Conservation (phyloP, 2,113 vertebrate species). For the Forbesichthys agassizii region DNA sequence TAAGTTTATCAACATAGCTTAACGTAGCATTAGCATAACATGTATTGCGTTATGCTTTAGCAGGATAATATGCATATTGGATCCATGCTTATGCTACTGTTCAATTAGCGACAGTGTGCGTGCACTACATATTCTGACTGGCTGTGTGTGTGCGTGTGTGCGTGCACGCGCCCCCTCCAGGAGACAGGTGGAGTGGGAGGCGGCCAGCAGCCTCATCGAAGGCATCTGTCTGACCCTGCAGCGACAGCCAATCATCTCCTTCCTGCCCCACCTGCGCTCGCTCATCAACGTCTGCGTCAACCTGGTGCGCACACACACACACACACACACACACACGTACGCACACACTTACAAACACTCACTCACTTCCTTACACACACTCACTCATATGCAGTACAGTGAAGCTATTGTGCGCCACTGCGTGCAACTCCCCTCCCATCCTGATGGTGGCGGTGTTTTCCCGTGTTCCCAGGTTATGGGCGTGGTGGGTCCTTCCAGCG, state of each 20-base stretch:
- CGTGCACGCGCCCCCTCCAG: conserved; percentile 69
- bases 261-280: conserved; percentile 97
- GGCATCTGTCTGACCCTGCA: conserved; percentile 99
- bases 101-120: conserved; percentile 19
- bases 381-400: background rate
- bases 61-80: too few species aligned
- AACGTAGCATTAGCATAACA: too few species aligned
- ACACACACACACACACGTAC: background rate
- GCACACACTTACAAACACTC: background rate
- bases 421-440: too few species aligned
- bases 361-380: background rate
- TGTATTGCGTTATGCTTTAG: too few species aligned
- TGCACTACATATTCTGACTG: conserved; percentile 12
- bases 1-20: too few species aligned
- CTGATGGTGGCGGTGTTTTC: background rate
- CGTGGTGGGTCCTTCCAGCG: conserved; percentile 98
- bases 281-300: conserved; percentile 99
- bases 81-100: background rate
- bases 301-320: conserved; percentile 82
- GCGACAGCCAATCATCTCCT: conserved; percentile 99
- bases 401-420: background rate
- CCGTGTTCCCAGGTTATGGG: conserved; percentile 90
- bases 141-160: conserved; percentile 23
- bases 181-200: conserved; percentile 99
- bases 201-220: conserved; percentile 98